Conservation (phyloP, 2,113 vertebrate species). For the Hylia prasina region DNA sequence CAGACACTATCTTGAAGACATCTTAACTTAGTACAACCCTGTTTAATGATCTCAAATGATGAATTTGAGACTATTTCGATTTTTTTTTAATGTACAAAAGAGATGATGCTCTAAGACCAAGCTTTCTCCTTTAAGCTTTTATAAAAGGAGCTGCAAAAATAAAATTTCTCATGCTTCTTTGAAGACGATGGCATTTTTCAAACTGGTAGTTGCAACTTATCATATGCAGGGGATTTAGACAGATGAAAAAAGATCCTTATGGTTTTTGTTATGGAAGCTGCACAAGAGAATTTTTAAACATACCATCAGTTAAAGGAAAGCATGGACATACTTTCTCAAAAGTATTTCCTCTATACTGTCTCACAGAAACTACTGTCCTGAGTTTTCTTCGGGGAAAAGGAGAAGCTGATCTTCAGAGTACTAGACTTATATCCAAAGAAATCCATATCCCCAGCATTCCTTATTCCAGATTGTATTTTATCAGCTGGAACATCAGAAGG, state of each 20-base stretch:
- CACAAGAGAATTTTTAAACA: not conserved
- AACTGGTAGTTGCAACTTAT: not conserved
- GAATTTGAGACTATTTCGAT: not conserved
- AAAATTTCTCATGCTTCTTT: not conserved
- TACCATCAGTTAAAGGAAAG: not conserved
- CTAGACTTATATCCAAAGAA: not conserved
- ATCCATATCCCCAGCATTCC: not conserved
- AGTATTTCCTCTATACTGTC: not conserved
- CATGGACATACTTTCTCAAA: not conserved
- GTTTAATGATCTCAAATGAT: not conserved
- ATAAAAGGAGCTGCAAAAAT: not conserved
- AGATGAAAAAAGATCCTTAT: not conserved
- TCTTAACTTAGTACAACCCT: not conserved
- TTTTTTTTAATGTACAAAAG: not conserved
- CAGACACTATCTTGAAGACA: not conserved
- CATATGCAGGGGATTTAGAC: not conserved
- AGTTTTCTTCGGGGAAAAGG: not conserved
- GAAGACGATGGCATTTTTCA: not conserved
- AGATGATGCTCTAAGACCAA: not conserved
- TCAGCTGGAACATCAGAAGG: slow-evolving; percentile 30
- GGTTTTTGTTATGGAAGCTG: not conserved
- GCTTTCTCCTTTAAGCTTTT: not conserved
- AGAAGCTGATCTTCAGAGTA: not conserved
- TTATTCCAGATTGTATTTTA: slow-evolving; percentile 28
- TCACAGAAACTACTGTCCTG: not conserved